Evolutionary conservation across 1,140 invertebrate species (phyloP), one percentile per base, ranked within the genome.

Genomic region (Pachypeltis micranthus): DNA sequence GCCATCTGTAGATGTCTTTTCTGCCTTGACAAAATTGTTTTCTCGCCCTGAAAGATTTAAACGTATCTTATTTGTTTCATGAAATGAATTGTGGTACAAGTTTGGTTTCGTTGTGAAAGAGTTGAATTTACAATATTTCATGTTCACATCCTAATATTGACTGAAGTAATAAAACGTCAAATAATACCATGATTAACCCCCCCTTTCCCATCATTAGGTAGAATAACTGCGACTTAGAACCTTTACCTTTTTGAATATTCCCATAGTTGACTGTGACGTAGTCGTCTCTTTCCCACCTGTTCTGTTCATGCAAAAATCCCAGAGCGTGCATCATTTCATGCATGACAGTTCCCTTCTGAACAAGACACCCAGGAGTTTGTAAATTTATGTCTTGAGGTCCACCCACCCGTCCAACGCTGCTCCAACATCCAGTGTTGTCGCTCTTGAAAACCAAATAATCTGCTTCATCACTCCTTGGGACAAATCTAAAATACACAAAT

Each of bases 301-400:
- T 91, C 71, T 94, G 91, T 69, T 94, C 91, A 71, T 95, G 91
- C 70, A 88, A 79, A 73, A 93, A 93, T 0, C 91, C 91, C 21
- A 88, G 69, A 0, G 87, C 85, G 67, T 95, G 91, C 78, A 93
- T 85, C 66, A 94, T 73, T 72, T 95, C 91, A 68, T 95, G 91
- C 31, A 88, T 75, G 19, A 87, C 78, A 0, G 87, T 89, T 2
- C 87, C 85, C 44, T 85, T 83, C 65, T 84, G 84, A 34, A 71
- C 69, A 0, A 90, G 75, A 69, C 90, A 93, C 1, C 85, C 86
- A 0, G 86, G 85, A 0, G 76, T 74, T 69, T 90, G 85, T 1
- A 89, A 75, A 71, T 88, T 89, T 0, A 88, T 77, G 58, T 65
- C 82, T 71, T 89, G 86, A 14, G 75, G 73, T 19, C 84, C 77